Percentiles rank a stretch among this genome's conserved stretches.
phyloP scores from a whole-genome alignment of 2,888 invertebrate genomes.

The Aspidiotus destructor region DNA sequence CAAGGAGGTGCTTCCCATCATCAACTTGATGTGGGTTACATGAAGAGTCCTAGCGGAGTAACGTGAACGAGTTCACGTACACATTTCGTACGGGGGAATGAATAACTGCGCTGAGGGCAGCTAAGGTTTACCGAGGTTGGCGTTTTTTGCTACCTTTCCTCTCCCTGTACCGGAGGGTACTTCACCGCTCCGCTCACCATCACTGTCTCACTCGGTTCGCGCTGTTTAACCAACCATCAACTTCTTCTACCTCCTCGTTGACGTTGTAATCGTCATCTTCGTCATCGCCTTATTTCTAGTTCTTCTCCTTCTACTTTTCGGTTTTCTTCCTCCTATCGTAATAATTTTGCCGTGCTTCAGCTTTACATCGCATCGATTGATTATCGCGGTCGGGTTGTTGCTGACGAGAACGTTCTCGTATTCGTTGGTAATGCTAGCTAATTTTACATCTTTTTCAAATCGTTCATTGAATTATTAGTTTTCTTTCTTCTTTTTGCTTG shows the following conservation, averaged over 20 bases:
- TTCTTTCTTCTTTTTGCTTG: neutral
- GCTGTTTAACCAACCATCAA: too few relatives aligned
- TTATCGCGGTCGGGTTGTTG: conserved; percentile 20
- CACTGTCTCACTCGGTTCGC: too few relatives aligned
- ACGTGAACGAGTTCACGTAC: neutral
- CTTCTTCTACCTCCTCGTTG: neutral
- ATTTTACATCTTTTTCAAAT: neutral
- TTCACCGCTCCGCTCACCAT: too few relatives aligned
- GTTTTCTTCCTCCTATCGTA: too few relatives aligned
- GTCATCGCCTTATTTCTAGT: too few relatives aligned
- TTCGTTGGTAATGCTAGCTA: neutral
- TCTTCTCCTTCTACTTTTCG: too few relatives aligned
- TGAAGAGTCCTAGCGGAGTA: too few relatives aligned
- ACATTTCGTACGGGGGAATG: conserved; percentile 9
- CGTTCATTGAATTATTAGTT: neutral
- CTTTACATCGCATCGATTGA: conserved; percentile 16
- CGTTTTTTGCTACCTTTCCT: conserved; percentile 10
- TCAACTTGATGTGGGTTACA: too few relatives aligned
- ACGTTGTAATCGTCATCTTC: neutral
- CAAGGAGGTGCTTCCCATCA: conserved; percentile 21
- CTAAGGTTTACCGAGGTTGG: neutral
- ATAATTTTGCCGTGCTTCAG: neutral
- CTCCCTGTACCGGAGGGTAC: neutral
- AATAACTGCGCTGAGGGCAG: neutral
- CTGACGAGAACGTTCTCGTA: neutral